These are phyloP conservation scores for Piliocolobus tephrosceles DNA, from an alignment of 2,113 vertebrate genomes.

Conservation along the genomic window DNA sequence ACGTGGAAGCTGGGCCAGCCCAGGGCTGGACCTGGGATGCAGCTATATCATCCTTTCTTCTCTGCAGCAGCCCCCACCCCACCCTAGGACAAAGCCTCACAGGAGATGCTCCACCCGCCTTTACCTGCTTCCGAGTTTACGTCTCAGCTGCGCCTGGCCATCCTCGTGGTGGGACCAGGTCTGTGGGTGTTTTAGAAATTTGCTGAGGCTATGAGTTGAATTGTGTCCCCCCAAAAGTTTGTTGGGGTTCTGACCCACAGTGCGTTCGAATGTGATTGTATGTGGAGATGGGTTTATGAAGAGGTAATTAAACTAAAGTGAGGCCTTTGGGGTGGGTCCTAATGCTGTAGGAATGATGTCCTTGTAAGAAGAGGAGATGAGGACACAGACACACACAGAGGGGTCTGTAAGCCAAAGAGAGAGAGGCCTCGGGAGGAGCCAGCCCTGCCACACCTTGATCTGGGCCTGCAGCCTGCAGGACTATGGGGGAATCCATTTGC, in stretches of 20 bases:
- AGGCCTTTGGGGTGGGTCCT: too few species aligned
- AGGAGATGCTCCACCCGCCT: accelerated
- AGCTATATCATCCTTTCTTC: accelerated
- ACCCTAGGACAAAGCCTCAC: accelerated
- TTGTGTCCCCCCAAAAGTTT: neutral
- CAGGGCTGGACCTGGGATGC: too few species aligned
- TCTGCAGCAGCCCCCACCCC: accelerated
- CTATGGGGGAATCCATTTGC: accelerated
- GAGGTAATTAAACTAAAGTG: neutral
- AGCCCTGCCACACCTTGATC: accelerated
- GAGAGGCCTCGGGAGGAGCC: neutral
- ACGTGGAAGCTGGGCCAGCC: accelerated
- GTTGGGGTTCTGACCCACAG: too few species aligned
- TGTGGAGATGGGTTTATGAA: neutral
- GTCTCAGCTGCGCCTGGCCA: neutral
- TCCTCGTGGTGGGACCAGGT: neutral
- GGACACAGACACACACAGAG: neutral
- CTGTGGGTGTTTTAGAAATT: accelerated
- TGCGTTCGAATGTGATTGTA: neutral
- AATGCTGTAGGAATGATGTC: neutral
- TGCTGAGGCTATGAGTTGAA: accelerated
- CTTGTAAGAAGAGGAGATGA: neutral
- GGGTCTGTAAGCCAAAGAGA: neutral
- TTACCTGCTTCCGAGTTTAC: neutral
- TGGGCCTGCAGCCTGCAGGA: neutral